Percentiles rank a stretch among this genome's conserved stretches.
phyloP scores from a whole-genome alignment of 1,140 invertebrate genomes.

The Bursaphelenchus mucronatus region DNA sequence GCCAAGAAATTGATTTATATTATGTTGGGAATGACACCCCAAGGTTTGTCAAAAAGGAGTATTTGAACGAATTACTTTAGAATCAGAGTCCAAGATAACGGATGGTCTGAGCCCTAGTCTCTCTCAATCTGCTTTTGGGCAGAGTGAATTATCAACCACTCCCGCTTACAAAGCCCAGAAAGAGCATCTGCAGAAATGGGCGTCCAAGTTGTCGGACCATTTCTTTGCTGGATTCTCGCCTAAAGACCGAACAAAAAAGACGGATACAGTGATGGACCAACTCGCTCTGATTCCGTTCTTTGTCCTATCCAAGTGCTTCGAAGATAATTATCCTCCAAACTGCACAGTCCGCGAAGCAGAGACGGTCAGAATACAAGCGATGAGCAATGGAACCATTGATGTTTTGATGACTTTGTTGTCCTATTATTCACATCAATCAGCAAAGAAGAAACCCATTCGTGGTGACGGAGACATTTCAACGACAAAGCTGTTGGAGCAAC shows the following conservation, averaged over 20 bases:
- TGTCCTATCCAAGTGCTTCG: constrained; percentile 27
- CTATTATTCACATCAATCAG: constrained; percentile 29
- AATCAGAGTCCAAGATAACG: not conserved
- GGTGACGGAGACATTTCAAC: constrained; percentile 3
- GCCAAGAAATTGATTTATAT: constrained; percentile 35
- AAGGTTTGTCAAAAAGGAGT: constrained; percentile 5
- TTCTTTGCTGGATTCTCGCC: constrained; percentile 2
- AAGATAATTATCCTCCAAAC: not conserved
- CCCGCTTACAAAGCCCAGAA: too few species aligned
- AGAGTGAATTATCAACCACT: not conserved
- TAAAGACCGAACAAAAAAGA: not conserved
- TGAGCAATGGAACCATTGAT: constrained; percentile 41
- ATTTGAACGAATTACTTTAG: not conserved
- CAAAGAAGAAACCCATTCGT: not conserved
- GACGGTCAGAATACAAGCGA: constrained; percentile 25
- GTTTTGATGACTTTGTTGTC: constrained; percentile 35
- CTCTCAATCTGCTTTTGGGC: constrained; percentile 5
- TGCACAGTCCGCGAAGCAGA: constrained; percentile 16
- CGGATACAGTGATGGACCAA: constrained; percentile 20
- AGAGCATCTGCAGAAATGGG: too few species aligned
- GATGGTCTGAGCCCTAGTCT: constrained; percentile 18
- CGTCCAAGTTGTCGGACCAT: not conserved
- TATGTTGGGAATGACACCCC: constrained; percentile 19
- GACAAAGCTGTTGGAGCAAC: constrained; percentile 5
- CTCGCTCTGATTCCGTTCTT: constrained; percentile 33